phyloP scores from a whole-genome alignment of 2,113 vertebrate genomes.

The Epinephelus moara region DNA sequence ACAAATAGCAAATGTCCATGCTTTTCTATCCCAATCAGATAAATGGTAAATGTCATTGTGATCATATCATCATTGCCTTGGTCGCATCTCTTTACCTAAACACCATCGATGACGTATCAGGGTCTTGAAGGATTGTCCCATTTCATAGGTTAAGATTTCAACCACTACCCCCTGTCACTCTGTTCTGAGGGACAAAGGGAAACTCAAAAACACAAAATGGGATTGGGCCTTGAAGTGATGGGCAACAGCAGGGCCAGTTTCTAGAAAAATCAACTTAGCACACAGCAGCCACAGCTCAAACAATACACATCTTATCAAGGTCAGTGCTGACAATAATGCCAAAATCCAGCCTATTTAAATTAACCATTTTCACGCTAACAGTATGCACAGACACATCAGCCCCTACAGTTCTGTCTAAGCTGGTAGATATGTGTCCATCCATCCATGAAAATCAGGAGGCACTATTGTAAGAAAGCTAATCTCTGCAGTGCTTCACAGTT shows the following conservation, averaged over 20 bases:
- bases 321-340: background rate
- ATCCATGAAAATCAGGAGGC: background rate
- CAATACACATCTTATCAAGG: background rate
- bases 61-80: too few relatives aligned
- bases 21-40: too few relatives aligned
- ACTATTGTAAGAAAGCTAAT: background rate
- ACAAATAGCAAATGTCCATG: too few relatives aligned
- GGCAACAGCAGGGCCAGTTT: background rate
- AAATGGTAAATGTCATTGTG: too few relatives aligned
- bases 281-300: background rate
- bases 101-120: too few relatives aligned
- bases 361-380: background rate
- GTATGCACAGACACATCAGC: background rate
- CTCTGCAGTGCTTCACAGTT: background rate
- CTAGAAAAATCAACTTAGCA: background rate
- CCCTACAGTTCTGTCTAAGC: background rate
- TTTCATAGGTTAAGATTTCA: too few relatives aligned
- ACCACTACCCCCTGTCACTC: too few relatives aligned
- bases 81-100: too few relatives aligned
- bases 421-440: background rate
- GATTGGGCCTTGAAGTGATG: background rate
- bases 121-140: too few relatives aligned
- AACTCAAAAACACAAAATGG: too few relatives aligned
- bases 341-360: background rate
- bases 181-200: too few relatives aligned